Percentiles rank a stretch among this genome's conserved stretches.
Evolutionary conservation across 1,140 invertebrate species (phyloP).

Genomic region (Geopemphigus sp.): DNA sequence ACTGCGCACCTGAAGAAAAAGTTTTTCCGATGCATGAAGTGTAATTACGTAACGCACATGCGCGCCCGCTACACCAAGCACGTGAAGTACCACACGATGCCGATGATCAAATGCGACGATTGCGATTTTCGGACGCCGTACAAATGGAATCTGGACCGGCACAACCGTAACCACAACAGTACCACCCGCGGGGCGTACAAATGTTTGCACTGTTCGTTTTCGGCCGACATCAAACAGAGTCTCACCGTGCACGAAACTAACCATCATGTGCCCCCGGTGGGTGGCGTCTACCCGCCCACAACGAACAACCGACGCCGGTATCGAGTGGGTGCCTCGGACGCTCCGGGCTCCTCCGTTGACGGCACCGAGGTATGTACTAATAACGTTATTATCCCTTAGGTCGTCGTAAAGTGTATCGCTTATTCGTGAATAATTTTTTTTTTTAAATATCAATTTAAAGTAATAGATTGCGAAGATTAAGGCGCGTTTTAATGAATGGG

Average conservation of each 20-base stretch:
- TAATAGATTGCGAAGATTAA: too few relatives aligned
- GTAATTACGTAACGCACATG: slow-evolving; percentile 86
- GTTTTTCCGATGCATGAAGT: slow-evolving; percentile 84
- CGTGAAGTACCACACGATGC: slow-evolving; percentile 90
- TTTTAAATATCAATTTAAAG: too few relatives aligned
- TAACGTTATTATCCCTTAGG: too few relatives aligned
- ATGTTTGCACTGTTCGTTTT: slow-evolving; percentile 87
- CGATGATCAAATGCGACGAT: slow-evolving; percentile 87
- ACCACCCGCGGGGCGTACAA: slow-evolving; percentile 75
- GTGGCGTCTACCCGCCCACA: slow-evolving; percentile 57
- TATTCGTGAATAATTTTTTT: too few relatives aligned
- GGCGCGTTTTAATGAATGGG: too few relatives aligned
- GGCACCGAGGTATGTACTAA: slow-evolving; percentile 54
- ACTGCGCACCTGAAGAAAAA: slow-evolving; percentile 63
- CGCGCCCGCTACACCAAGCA: slow-evolving; percentile 87
- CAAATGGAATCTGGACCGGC: slow-evolving; percentile 89
- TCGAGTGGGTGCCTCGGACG: slow-evolving; percentile 69
- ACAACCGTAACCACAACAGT: slow-evolving; percentile 77
- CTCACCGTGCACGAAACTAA: slow-evolving; percentile 88
- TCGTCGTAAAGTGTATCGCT: too few relatives aligned
- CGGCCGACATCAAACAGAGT: slow-evolving; percentile 87
- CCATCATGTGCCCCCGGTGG: slow-evolving; percentile 73
- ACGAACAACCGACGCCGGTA: slow-evolving; percentile 58
- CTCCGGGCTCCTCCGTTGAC: slow-evolving; percentile 55
- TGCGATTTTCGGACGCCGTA: slow-evolving; percentile 91